Evolutionary conservation across 2,888 invertebrate species (phyloP).

Genomic region (Polyploca ridens): DNA sequence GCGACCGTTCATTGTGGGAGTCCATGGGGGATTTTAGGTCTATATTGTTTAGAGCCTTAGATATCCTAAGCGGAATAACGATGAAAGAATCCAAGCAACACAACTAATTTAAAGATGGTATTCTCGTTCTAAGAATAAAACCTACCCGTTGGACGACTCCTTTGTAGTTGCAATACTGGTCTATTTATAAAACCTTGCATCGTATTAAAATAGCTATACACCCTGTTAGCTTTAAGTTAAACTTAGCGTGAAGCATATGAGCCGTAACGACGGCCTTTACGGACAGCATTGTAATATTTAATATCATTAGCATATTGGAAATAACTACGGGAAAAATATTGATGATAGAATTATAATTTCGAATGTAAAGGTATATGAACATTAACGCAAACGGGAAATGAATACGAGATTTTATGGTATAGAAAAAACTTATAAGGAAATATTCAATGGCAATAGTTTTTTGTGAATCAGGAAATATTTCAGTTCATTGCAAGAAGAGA

Average conservation of each 20-base stretch:
- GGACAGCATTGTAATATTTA: conserved; percentile 50
- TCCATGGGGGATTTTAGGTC: too few relatives aligned
- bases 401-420: conserved; percentile 2
- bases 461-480: background rate
- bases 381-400: background rate
- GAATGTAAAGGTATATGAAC: conserved; percentile 16
- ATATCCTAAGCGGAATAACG: too few relatives aligned
- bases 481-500: background rate
- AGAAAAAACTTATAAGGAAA: background rate
- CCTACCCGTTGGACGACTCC: conserved; percentile 19
- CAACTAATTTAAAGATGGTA: background rate
- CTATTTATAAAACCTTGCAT: conserved; percentile 48
- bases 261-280: conserved; percentile 57
- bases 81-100: too few relatives aligned
- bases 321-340: conserved; percentile 33
- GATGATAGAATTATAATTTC: conserved; percentile 41
- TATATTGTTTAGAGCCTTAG: too few relatives aligned
- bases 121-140: conserved; percentile 21
- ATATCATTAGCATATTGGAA: conserved; percentile 53
- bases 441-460: background rate
- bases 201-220: conserved; percentile 49
- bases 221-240: conserved; percentile 27
- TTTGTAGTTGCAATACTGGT: conserved; percentile 27
- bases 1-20: too few relatives aligned
- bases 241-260: conserved; percentile 58